Evolutionary conservation across 2,113 vertebrate genomes (phyloP).

Genomic region (Bos javanicus): DNA sequence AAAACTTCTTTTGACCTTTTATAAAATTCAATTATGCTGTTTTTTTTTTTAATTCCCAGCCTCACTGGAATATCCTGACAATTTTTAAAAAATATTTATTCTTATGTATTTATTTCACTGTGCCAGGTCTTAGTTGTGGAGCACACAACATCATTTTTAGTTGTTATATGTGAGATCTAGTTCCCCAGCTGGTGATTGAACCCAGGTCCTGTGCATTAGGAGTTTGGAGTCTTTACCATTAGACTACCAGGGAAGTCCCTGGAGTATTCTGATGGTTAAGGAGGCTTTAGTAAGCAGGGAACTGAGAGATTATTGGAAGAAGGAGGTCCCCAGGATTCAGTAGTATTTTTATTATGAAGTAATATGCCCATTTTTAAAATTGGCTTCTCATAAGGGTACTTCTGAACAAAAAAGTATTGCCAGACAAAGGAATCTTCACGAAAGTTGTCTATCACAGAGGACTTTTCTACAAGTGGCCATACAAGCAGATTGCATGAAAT

Average conservation of each 20-base stretch:
- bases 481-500: not conserved
- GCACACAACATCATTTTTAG: not conserved
- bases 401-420: not conserved
- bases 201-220: not conserved
- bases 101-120: not conserved
- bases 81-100: not conserved
- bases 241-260: not conserved
- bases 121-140: not conserved
- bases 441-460: not conserved
- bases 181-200: not conserved
- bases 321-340: not conserved
- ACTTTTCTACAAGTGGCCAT: not conserved
- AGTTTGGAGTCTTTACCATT: not conserved
- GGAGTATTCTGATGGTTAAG: not conserved
- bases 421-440: not conserved
- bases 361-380: not conserved
- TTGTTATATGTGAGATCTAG: not conserved
- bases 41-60: not conserved
- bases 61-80: not conserved
- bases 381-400: not conserved
- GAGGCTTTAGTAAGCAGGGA: not conserved
- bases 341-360: not conserved
- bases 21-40: not conserved
- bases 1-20: not conserved
- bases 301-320: not conserved